phyloP scores from a whole-genome alignment of 2,113 vertebrate species.

The Cyanistes caeruleus region DNA sequence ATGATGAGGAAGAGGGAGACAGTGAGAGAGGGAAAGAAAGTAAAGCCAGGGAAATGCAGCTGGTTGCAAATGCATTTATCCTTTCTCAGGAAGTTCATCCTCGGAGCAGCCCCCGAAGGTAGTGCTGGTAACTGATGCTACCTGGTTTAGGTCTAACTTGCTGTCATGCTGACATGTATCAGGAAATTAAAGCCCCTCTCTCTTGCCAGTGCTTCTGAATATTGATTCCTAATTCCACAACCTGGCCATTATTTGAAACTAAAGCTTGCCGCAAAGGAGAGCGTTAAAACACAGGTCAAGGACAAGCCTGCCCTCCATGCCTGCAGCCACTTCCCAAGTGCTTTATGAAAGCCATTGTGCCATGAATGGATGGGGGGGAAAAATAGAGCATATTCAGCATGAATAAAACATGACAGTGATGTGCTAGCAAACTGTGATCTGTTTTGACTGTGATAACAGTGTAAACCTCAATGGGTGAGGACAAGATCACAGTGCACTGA shows the following conservation, averaged over 20 bases:
- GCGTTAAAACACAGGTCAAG: slow-evolving; percentile 44
- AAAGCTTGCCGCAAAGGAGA: slow-evolving; percentile 16
- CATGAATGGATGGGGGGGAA: not conserved
- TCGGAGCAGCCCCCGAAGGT: not conserved
- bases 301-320: not conserved
- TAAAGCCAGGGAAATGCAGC: not conserved
- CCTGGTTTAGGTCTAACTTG: slow-evolving; percentile 27
- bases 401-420: slow-evolving; percentile 67
- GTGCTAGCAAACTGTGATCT: slow-evolving; percentile 48
- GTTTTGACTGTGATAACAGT: slow-evolving; percentile 58
- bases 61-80: not conserved
- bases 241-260: slow-evolving; percentile 62
- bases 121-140: slow-evolving; percentile 37
- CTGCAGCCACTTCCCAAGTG: slow-evolving; percentile 32
- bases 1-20: not conserved
- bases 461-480: slow-evolving; percentile 48
- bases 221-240: slow-evolving; percentile 52
- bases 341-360: slow-evolving; percentile 36
- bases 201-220: slow-evolving; percentile 6
- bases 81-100: not conserved
- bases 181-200: slow-evolving; percentile 21
- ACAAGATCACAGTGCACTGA: slow-evolving; percentile 33
- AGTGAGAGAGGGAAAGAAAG: not conserved
- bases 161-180: not conserved
- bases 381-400: slow-evolving; percentile 29